Evolutionary conservation across 2,797 vertebrate species (phyloP).

Genomic region (Setipinna tenuifilis): DNA sequence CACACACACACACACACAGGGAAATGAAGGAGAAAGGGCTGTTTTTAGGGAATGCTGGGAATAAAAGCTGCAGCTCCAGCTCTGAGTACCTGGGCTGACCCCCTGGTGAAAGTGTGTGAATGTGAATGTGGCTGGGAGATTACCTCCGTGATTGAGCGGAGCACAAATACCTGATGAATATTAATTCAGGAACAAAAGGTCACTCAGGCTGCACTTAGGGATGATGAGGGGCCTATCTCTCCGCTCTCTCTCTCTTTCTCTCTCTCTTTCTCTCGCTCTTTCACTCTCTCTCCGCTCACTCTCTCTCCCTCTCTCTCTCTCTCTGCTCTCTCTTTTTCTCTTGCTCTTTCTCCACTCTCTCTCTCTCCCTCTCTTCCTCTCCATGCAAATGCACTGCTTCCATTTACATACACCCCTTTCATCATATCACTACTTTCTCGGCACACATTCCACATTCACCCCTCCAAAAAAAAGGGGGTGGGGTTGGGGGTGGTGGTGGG

Average conservation of each 20-base stretch:
- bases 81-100: slow-evolving; percentile 33
- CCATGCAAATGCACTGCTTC: slow-evolving; percentile 45
- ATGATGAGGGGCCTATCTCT: slow-evolving; percentile 36
- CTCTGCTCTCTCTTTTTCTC: slow-evolving; percentile 13
- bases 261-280: not conserved
- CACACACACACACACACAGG: not conserved
- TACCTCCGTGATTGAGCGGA: slow-evolving; percentile 51
- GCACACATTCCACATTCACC: not conserved
- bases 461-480: slow-evolving; percentile 20
- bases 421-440: not conserved
- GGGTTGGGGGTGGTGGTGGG: slow-evolving; percentile 67
- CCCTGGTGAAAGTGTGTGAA: slow-evolving; percentile 3
- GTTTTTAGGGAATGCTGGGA: not conserved
- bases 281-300: not conserved
- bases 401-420: slow-evolving; percentile 37
- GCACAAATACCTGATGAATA: slow-evolving; percentile 62
- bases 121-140: slow-evolving; percentile 55
- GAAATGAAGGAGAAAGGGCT: not conserved
- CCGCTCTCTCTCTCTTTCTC: slow-evolving; percentile 17
- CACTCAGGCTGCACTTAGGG: slow-evolving; percentile 48
- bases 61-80: slow-evolving; percentile 19
- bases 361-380: too few relatives aligned
- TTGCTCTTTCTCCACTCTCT: not conserved
- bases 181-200: slow-evolving; percentile 57
- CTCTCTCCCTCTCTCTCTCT: not conserved